Evolutionary conservation across 2,113 vertebrate species (phyloP).

Genomic region (Nasalis larvatus): DNA sequence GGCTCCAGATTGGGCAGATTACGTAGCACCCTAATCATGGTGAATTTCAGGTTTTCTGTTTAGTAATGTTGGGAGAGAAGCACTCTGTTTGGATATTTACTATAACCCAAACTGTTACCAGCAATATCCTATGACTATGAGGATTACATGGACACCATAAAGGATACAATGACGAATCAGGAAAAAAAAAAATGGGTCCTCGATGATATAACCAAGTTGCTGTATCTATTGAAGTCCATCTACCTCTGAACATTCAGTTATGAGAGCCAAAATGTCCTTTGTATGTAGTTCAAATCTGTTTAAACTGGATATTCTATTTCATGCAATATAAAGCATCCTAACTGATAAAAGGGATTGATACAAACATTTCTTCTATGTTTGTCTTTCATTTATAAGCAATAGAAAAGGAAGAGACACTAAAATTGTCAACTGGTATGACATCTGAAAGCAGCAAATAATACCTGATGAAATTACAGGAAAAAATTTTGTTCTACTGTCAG

Average conservation of each 20-base stretch:
- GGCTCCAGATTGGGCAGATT: not conserved
- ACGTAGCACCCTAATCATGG: not conserved
- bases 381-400: conserved; percentile 31
- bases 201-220: not conserved
- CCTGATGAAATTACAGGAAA: not conserved
- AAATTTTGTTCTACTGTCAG: not conserved
- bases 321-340: conserved; percentile 16
- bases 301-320: not conserved
- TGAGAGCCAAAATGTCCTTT: not conserved
- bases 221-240: not conserved
- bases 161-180: not conserved
- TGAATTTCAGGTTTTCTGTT: conserved; percentile 9
- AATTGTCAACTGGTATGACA: not conserved
- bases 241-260: not conserved
- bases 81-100: not conserved
- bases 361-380: conserved; percentile 20
- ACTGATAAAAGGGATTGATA: not conserved
- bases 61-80: not conserved
- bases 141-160: not conserved
- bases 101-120: not conserved
- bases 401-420: not conserved
- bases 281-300: not conserved
- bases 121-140: not conserved
- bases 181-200: not conserved
- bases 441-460: conserved; percentile 18